Conservation (phyloP, 2,113 vertebrate genomes). For the Pomatostomus ruficeps region DNA sequence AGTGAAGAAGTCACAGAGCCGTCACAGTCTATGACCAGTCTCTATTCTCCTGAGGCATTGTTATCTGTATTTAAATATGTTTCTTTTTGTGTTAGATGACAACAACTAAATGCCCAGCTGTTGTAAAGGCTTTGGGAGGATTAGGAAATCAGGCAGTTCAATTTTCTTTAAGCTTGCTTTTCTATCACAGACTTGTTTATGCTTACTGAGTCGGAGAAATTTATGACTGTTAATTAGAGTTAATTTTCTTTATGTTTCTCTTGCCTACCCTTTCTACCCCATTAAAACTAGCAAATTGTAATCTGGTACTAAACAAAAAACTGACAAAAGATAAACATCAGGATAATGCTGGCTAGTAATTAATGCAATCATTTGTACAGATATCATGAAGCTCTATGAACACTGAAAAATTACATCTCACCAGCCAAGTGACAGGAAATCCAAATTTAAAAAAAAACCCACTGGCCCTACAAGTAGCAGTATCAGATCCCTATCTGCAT, state of each 20-base stretch:
- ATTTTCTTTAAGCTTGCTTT: neutral
- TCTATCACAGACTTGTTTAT: neutral
- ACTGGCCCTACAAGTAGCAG: neutral
- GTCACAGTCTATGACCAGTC: neutral
- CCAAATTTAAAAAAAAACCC: neutral
- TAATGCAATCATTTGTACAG: neutral
- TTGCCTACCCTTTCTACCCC: neutral
- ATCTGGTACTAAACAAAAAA: neutral
- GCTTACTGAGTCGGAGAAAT: neutral
- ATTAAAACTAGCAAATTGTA: slow-evolving; percentile 2
- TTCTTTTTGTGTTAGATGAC: slow-evolving; percentile 3
- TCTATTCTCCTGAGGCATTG: neutral
- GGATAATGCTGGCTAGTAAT: neutral
- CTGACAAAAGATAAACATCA: neutral
- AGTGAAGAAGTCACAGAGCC: neutral
- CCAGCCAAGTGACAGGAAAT: neutral
- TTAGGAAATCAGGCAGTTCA: slow-evolving; percentile 1
- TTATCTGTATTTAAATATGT: slow-evolving; percentile 26
- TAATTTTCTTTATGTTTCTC: slow-evolving; percentile 22
- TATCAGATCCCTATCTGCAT: neutral
- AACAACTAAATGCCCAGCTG: slow-evolving; percentile 21
- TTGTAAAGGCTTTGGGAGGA: slow-evolving; percentile 2
- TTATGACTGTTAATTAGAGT: slow-evolving; percentile 17
- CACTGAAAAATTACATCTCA: neutral
- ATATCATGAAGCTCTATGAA: neutral